Evolutionary conservation across 2,113 vertebrate genomes (phyloP).

Genomic region (Lasiurus cinereus): DNA sequence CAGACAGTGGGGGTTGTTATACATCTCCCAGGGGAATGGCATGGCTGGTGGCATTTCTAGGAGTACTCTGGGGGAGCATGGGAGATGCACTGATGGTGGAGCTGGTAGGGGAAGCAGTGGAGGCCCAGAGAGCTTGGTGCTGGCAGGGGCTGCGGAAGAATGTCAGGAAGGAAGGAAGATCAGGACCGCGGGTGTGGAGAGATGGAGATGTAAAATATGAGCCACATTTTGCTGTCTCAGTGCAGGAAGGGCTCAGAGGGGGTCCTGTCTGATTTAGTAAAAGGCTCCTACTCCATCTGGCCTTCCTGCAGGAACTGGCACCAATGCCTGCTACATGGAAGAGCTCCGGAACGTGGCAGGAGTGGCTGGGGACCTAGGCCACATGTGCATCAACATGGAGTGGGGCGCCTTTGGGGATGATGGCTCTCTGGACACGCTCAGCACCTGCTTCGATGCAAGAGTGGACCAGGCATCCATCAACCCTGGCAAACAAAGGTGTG

Average conservation of each 20-base stretch:
- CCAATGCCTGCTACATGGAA: conserved; percentile 91
- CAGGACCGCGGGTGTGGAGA: neutral
- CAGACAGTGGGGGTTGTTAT: neutral
- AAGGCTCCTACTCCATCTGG: rapidly evolving
- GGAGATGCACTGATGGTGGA: neutral
- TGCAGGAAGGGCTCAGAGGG: neutral
- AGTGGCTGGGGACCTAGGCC: conserved; percentile 78
- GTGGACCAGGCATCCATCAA: conserved; percentile 88
- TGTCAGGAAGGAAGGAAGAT: neutral
- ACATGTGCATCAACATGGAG: conserved; percentile 91
- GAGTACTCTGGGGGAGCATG: neutral
- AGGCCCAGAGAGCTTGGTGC: neutral
- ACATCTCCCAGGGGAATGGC: neutral
- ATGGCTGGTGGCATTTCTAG: neutral
- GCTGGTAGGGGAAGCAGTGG: neutral
- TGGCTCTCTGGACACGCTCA: conserved; percentile 79
- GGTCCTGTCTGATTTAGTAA: neutral
- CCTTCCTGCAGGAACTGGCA: conserved; percentile 86
- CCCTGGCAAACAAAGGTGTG: conserved; percentile 86
- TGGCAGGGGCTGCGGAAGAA: neutral
- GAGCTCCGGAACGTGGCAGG: conserved; percentile 86
- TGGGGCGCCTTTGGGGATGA: conserved; percentile 91
- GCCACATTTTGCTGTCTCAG: neutral
- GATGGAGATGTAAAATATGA: neutral
- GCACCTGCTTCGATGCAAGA: conserved; percentile 82